phyloP scores from a whole-genome alignment of 2,113 vertebrate genomes.

The Sialia sialis region DNA sequence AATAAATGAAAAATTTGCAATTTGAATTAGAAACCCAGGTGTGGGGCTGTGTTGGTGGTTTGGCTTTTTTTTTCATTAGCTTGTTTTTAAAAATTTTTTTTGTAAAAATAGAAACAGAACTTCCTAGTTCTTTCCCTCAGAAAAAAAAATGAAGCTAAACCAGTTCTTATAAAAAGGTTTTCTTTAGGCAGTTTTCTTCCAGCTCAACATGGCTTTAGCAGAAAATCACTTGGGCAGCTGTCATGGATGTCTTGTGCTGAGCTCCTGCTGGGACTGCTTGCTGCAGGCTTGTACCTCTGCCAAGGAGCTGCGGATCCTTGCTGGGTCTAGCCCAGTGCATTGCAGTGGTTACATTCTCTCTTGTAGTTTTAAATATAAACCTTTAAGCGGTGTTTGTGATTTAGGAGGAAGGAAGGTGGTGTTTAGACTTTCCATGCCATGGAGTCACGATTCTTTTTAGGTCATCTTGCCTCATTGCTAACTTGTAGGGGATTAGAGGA shows the following conservation, averaged over 20 bases:
- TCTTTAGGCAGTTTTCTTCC: not conserved
- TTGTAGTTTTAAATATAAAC: not conserved
- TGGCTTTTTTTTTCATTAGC: not conserved
- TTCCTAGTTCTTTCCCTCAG: not conserved
- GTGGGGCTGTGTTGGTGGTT: not conserved
- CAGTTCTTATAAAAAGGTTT: not conserved
- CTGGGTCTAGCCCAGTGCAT: not conserved
- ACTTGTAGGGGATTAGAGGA: not conserved
- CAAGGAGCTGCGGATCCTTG: not conserved
- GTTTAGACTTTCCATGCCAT: not conserved
- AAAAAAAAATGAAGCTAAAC: not conserved
- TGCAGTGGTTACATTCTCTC: not conserved
- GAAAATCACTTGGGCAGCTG: not conserved
- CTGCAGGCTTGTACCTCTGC: not conserved
- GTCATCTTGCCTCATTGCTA: not conserved
- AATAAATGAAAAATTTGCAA: not conserved
- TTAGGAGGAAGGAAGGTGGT: constrained; percentile 34
- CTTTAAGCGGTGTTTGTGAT: not conserved
- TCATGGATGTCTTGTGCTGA: not conserved
- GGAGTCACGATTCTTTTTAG: not conserved
- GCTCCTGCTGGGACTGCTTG: not conserved
- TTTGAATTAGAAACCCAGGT: not conserved
- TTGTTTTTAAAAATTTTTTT: not conserved
- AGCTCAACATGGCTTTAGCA: not conserved
- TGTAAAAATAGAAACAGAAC: not conserved